Percentiles rank a stretch among this genome's conserved stretches.
phyloP scores from a whole-genome alignment of 2,797 vertebrate genomes.

The Aplochiton taeniatus region DNA sequence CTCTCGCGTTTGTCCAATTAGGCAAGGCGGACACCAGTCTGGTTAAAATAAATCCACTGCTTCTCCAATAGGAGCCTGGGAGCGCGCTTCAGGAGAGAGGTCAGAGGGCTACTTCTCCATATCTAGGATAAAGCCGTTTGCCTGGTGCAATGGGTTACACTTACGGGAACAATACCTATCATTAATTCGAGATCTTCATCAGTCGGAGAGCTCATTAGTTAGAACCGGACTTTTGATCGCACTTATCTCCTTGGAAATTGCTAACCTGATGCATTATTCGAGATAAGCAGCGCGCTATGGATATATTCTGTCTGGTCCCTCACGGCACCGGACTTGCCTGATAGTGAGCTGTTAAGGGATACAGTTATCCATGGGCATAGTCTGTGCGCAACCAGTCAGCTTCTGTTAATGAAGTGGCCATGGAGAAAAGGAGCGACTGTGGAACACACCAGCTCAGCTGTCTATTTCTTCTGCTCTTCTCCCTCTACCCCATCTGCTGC shows the following conservation, averaged over 20 bases:
- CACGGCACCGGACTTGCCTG: conserved; percentile 18
- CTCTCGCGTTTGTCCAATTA: conserved; percentile 49
- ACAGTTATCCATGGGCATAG: conserved; percentile 39
- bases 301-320: background rate
- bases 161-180: conserved; percentile 21
- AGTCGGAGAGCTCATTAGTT: conserved; percentile 4
- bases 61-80: conserved; percentile 55
- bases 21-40: conserved; percentile 46
- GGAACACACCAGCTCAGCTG: conserved; percentile 71
- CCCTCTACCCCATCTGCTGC: conserved; percentile 74
- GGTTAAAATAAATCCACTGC: conserved; percentile 38
- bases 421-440: conserved; percentile 74
- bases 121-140: conserved; percentile 38
- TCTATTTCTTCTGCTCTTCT: conserved; percentile 76
- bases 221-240: conserved; percentile 4
- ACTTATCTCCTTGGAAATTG: conserved; percentile 21
- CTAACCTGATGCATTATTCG: conserved; percentile 1
- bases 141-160: conserved; percentile 11
- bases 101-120: conserved; percentile 13
- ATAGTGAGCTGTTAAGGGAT: conserved; percentile 14
- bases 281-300: conserved; percentile 5
- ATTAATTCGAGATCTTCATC: conserved; percentile 14
- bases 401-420: conserved; percentile 73
- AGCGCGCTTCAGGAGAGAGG: conserved; percentile 16
- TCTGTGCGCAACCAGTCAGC: conserved; percentile 18